A percentile compares a stretch with the other conserved stretches of the same genome.
Evolutionary conservation across 2,888 invertebrate genomes (phyloP).

Genomic region (Alentia gelatinosa): DNA sequence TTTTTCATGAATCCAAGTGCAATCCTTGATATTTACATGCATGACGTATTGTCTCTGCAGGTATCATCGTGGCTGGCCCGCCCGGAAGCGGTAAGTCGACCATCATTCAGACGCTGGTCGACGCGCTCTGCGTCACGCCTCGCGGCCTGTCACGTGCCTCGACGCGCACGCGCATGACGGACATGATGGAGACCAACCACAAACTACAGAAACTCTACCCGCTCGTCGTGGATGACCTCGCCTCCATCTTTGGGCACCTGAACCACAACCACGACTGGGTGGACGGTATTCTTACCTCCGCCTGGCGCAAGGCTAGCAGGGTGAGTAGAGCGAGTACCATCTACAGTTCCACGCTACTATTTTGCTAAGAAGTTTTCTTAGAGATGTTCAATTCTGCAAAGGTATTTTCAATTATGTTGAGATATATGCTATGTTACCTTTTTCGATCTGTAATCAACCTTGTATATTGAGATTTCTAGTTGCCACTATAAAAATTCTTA

Average conservation of each 20-base stretch:
- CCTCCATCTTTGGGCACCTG: conserved; percentile 78
- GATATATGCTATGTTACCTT: no score
- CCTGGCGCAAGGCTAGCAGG: conserved; percentile 79
- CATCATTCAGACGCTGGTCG: conserved; percentile 77
- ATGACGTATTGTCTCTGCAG: not conserved
- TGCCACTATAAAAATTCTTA: no score
- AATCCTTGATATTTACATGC: no score
- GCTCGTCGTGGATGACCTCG: conserved; percentile 77
- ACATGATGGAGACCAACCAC: conserved; percentile 74
- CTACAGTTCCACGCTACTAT: no score
- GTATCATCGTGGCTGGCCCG: conserved; percentile 72
- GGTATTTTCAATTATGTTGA: no score
- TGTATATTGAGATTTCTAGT: no score
- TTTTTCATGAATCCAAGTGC: no score
- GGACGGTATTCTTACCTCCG: conserved; percentile 80
- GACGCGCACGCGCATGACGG: conserved; percentile 59
- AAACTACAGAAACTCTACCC: conserved; percentile 79
- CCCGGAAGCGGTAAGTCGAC: conserved; percentile 80
- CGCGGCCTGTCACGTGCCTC: conserved; percentile 71
- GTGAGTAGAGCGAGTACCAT: no score
- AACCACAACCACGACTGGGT: conserved; percentile 79
- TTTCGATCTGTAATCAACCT: no score
- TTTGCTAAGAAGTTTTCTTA: no score
- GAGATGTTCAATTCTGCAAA: no score
- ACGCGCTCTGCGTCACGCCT: conserved; percentile 74